phyloP scores from a whole-genome alignment of 1,140 invertebrate genomes.

The Plutomurus gul region DNA sequence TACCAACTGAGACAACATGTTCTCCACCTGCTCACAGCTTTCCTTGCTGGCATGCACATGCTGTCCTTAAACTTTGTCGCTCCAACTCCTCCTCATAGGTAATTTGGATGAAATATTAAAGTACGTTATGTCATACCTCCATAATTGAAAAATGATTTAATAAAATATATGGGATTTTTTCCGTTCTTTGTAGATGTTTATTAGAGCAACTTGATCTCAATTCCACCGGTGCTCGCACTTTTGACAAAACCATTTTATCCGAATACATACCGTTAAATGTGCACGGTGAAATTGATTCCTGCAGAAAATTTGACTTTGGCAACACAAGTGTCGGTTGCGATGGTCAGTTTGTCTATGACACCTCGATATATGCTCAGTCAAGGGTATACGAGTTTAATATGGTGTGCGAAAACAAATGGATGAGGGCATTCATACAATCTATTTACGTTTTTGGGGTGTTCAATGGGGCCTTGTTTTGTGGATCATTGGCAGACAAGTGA shows the following conservation, averaged over 20 bases:
- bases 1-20: conserved; percentile 47
- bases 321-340: not conserved
- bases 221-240: not conserved
- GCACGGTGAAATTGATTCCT: conserved; percentile 35
- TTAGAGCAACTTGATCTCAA: conserved; percentile 33
- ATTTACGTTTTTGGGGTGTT: conserved; percentile 90
- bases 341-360: conserved; percentile 41
- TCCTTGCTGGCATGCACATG: conserved; percentile 49
- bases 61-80: conserved; percentile 43
- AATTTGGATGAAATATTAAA: not conserved
- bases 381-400: conserved; percentile 70
- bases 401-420: conserved; percentile 80
- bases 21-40: conserved; percentile 42
- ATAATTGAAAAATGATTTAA: not conserved
- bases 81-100: conserved; percentile 43
- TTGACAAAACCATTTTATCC: conserved; percentile 17
- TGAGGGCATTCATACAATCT: conserved; percentile 76
- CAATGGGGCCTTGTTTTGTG: conserved; percentile 78
- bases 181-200: conserved; percentile 25
- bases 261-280: conserved; percentile 26
- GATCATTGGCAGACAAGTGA: conserved; percentile 82
- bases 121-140: not conserved
- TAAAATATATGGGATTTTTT: not conserved
- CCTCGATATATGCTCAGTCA: conserved; percentile 22
- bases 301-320: not conserved